phyloP scores from a whole-genome alignment of 1,140 invertebrate species.

The Zaprionus africanus region DNA sequence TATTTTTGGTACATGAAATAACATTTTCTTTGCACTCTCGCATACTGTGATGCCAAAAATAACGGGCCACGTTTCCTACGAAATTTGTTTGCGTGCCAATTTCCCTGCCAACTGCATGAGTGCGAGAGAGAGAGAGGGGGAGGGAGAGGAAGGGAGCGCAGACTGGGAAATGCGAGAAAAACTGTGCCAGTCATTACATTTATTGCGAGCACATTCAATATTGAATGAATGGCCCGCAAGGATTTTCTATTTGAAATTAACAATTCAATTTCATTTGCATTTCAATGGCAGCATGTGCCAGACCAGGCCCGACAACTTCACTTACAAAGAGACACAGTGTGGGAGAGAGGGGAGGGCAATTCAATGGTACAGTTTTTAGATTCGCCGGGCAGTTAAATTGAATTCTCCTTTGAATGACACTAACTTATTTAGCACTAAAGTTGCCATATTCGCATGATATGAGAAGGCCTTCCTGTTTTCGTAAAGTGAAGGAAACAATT shows the following conservation, averaged over 20 bases:
- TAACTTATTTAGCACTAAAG: slow-evolving; percentile 36
- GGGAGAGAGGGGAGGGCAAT: background rate
- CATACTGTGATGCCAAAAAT: slow-evolving; percentile 68
- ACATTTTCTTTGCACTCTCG: slow-evolving; percentile 56
- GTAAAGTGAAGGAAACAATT: too few relatives aligned
- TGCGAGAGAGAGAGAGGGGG: slow-evolving; percentile 4
- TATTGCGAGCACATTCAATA: slow-evolving; percentile 82
- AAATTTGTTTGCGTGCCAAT: slow-evolving; percentile 82
- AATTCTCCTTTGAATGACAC: slow-evolving; percentile 25
- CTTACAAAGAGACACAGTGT: slow-evolving; percentile 8
- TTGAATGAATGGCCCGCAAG: slow-evolving; percentile 78
- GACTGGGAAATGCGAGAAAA: slow-evolving; percentile 45
- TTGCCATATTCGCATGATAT: background rate
- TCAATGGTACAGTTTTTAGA: background rate
- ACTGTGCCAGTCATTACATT: slow-evolving; percentile 82
- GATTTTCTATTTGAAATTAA: slow-evolving; percentile 83
- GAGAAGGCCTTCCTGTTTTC: background rate
- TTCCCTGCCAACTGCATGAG: slow-evolving; percentile 46
- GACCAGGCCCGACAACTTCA: slow-evolving; percentile 34
- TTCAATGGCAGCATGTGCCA: slow-evolving; percentile 73
- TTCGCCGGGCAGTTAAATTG: slow-evolving; percentile 28
- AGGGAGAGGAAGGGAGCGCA: background rate
- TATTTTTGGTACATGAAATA: slow-evolving; percentile 34
- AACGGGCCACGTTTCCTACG: slow-evolving; percentile 77
- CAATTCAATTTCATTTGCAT: slow-evolving; percentile 83